A percentile compares a stretch with the other conserved stretches of the same genome.
phyloP scores from a whole-genome alignment of 2,797 vertebrate genomes.

The Pseudocheirus occidentalis region DNA sequence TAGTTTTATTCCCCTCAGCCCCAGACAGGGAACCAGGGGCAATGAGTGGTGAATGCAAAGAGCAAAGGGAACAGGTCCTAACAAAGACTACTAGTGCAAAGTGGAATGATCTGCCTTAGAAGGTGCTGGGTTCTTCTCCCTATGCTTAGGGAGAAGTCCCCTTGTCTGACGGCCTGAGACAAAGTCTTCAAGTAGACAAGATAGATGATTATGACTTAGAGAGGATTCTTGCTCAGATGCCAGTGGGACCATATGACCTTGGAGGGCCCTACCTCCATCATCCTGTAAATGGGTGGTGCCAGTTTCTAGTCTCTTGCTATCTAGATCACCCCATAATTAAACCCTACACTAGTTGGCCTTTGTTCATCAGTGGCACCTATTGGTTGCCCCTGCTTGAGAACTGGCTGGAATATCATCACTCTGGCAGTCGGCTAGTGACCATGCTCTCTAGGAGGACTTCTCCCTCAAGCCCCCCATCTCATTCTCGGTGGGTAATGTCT shows the following conservation, averaged over 20 bases:
- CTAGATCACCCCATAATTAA: neutral
- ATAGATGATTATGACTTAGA: neutral
- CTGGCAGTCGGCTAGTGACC: neutral
- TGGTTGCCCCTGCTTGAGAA: neutral
- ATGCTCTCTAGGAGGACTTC: neutral
- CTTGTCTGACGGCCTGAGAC: neutral
- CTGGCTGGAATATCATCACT: neutral
- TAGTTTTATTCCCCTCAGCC: neutral
- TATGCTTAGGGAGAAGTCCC: no score
- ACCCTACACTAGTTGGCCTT: neutral
- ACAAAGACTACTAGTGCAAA: neutral
- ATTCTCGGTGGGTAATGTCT: constrained; percentile 3
- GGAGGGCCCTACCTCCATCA: neutral
- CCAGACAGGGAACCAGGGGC: neutral
- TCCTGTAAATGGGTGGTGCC: neutral
- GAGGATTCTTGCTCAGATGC: neutral
- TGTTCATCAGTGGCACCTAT: neutral
- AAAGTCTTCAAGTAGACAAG: neutral
- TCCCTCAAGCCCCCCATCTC: constrained; percentile 32
- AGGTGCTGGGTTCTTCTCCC: neutral
- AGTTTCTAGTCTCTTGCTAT: neutral
- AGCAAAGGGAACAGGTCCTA: neutral
- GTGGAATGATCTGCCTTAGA: neutral
- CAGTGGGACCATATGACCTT: neutral
- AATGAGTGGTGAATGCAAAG: neutral